These are phyloP conservation scores for Lepidotrigona ventralis DNA, from an alignment of 1,140 invertebrate genomes.

Conservation along the genomic window DNA sequence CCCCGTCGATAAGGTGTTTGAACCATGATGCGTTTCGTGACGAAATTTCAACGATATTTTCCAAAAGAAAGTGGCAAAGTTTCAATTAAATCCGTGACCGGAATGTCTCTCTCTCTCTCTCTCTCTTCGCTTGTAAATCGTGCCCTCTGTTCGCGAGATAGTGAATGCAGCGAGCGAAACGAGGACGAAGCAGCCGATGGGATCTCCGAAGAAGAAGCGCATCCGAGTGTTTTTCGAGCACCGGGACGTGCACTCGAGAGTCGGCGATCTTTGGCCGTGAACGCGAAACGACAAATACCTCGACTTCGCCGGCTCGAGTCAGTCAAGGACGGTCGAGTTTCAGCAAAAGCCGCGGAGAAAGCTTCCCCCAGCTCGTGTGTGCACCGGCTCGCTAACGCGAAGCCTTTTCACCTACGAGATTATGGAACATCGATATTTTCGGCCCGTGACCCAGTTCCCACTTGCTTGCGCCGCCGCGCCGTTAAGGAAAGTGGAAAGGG, in stretches of 20 bases:
- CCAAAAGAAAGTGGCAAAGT: too few relatives aligned
- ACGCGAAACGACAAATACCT: constrained; percentile 40
- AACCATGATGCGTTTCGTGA: too few relatives aligned
- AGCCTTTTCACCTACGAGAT: constrained; percentile 47
- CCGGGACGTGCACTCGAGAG: constrained; percentile 35
- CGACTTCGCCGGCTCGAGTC: constrained; percentile 27
- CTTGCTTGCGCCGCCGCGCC: neutral
- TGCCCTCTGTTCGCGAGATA: too few relatives aligned
- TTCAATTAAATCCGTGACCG: too few relatives aligned
- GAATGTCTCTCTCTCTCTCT: too few relatives aligned
- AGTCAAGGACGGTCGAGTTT: constrained; percentile 57
- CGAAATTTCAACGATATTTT: too few relatives aligned
- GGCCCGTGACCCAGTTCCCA: constrained; percentile 27
- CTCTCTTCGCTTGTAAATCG: too few relatives aligned
- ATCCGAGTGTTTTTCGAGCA: constrained; percentile 35
- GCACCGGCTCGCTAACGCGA: constrained; percentile 26
- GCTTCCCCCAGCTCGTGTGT: constrained; percentile 42
- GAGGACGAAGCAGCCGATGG: neutral
- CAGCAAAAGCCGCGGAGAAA: constrained; percentile 29
- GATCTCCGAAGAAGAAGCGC: constrained; percentile 17
- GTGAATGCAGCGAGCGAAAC: neutral
- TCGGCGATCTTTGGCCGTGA: constrained; percentile 53
- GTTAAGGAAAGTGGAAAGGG: neutral
- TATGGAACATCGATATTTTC: constrained; percentile 52
- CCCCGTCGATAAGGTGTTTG: too few relatives aligned